phyloP scores from a whole-genome alignment of 2,888 invertebrate species.

The Netelia virgata region DNA sequence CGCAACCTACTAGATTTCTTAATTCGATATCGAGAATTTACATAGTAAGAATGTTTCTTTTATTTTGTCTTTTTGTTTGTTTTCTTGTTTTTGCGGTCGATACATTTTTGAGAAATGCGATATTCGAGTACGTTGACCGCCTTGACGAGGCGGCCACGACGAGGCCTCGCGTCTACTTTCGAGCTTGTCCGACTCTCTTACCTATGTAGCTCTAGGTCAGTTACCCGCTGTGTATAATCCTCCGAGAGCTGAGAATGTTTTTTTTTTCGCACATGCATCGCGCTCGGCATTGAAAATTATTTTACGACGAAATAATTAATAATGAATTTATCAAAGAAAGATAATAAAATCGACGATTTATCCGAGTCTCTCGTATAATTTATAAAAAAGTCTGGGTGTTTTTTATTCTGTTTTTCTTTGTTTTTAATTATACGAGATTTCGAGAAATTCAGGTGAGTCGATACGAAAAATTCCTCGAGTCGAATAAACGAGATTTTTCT shows the following conservation, averaged over 20 bases:
- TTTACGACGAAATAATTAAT: background rate
- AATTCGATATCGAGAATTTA: background rate
- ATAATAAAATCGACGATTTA: too few relatives aligned
- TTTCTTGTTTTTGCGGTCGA: background rate
- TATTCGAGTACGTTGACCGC: constrained; percentile 74
- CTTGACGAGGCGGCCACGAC: constrained; percentile 50
- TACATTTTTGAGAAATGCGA: constrained; percentile 46
- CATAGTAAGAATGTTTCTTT: background rate
- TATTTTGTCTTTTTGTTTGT: background rate
- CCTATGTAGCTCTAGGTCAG: constrained; percentile 75
- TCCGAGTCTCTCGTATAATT: too few relatives aligned
- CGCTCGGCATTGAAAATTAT: background rate
- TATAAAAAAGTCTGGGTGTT: too few relatives aligned
- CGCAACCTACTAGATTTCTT: background rate
- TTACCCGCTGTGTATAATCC: constrained; percentile 72
- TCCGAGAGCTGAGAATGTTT: constrained; percentile 43
- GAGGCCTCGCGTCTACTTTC: constrained; percentile 60
- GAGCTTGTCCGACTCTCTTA: constrained; percentile 60
- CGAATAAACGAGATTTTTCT: constrained; percentile 27
- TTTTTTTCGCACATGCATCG: background rate
- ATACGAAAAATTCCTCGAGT: too few relatives aligned
- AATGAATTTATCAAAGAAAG: background rate
- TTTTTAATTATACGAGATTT: too few relatives aligned
- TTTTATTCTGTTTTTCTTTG: too few relatives aligned
- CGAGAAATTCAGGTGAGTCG: too few relatives aligned